Base-by-base conservation (phyloP, 1,140 invertebrate species). In the Reticulitermes speratus region DNA sequence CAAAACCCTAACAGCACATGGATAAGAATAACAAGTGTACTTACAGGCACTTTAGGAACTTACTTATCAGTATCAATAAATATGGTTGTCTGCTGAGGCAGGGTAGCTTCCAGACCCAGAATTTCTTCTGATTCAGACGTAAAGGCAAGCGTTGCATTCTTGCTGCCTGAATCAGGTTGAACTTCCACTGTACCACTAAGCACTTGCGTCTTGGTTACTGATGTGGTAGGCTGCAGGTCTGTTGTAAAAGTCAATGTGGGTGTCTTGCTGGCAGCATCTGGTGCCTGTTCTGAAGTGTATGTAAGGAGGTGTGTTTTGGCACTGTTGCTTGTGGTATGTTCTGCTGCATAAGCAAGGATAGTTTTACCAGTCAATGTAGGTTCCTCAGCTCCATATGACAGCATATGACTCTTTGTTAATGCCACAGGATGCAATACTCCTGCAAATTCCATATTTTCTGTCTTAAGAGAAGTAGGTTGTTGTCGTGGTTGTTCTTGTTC, bases 61-160 rank as follows among this genome's bases (percentile, higher is more conserved):
- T 75, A 75, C 65, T 75, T 75, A 30, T 75, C n/a, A 75, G 65
- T 30, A 8, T 75, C 65, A n/a, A 75, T 75, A 6, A 75, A 25
- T n/a, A 75, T 75, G 8, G 65, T 30, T 11, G 65, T 75, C 65
- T 75, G 65, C n/a, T 75, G 65, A n/a, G 25, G 65, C 3, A 75
- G n/a, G 65, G 25, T 30, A 14, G 25, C 8, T 75, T 75, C 65
- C 65, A 75, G 65, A 2, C 25, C 25, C n/a, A 75, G n/a, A n/a
- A 75, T 25, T 75, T 75, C 65, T 8, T 86, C 30, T 19, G 69
- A 69, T 21, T 86, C 75, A 45, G 69, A 21, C 38, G 85, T 9
- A 25, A 82, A 86, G 25, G 30, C 81, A 44, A 86, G 55, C 9
- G 85, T 25, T 19, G n/a, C 30, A 83, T 32, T 65, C 25, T 86